Base-by-base conservation (phyloP, 2,888 invertebrate genomes). In the Cephus sareptanus region DNA sequence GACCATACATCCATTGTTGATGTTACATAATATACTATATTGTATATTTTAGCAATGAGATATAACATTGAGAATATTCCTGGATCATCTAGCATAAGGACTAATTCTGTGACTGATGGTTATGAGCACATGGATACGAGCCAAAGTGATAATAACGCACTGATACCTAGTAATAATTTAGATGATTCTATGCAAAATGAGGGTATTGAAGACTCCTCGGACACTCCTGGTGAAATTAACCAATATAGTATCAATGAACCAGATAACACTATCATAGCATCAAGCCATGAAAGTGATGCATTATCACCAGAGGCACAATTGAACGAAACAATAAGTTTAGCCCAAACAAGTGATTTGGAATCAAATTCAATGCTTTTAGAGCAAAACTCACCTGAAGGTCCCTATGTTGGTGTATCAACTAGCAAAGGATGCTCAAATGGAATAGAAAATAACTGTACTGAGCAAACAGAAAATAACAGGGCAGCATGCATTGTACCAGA, bases 101-200 rank as follows among this genome's bases (percentile, higher is more conserved):
- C 74, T n/a, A 77, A 78, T 34, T 71, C 73, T 37, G 78, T 79
- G 30, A 80, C 79, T 3, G 80, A 75, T 31, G 78, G 68, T 69
- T 81, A 83, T 56, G 83, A 85, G 74, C 34, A 80, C 31, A 83
- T 85, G 82, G 85, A 85, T 13, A 80, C 80, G 3, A 81, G 73
- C 34, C 80, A 83, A 11, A 69, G 77, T 1, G 78, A 75, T 11
- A 73, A 70, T 40, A 70, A 31, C 13, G 80, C 56, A 56, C 9
- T 56, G 23, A 23, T 15, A 6, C 37, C 34, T 34, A 37, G 30
- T 13, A 56, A 56, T 56, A 56, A 56, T 56, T 56, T 56, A 56
- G 56, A 56, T 56, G 56, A 56, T 56, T 23, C 56, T 23, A 56
- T 56, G 23, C 56, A 56, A 23, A 56, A 56, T 56, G 56, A 56